A percentile compares a stretch with the other conserved stretches of the same genome.
Evolutionary conservation across 2,113 vertebrate species (phyloP).

Genomic region (Hucho hucho): DNA sequence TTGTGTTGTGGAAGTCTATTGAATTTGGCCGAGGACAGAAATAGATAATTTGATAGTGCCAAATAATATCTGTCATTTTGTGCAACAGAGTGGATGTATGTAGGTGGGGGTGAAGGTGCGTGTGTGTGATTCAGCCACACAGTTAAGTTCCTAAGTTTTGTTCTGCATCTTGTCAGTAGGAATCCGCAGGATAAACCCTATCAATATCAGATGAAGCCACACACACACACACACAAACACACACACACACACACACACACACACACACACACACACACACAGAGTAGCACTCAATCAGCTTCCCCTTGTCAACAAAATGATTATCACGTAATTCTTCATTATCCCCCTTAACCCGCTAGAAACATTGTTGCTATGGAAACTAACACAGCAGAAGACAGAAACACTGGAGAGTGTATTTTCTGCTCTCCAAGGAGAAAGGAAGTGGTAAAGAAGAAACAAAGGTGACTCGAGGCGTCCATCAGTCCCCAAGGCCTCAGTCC

Average conservation of each 20-base stretch:
- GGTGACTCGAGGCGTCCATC: neutral
- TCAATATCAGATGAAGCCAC: neutral
- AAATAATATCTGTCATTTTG: constrained; percentile 26
- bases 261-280: neutral
- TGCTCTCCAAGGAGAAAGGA: neutral
- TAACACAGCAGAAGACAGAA: constrained; percentile 23
- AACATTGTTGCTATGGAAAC: constrained; percentile 55
- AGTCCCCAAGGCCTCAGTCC: neutral
- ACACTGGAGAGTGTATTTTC: neutral
- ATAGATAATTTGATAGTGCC: constrained; percentile 9
- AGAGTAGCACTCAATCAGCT: neutral
- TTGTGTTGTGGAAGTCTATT: constrained; percentile 23
- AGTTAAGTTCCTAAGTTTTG: neutral
- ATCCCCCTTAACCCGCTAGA: neutral
- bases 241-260: neutral
- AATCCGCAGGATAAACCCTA: neutral
- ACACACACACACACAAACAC: no score
- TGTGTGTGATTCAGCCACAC: neutral
- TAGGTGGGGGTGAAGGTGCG: neutral
- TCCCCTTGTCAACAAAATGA: neutral
- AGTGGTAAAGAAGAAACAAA: neutral
- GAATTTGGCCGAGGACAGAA: constrained; percentile 11
- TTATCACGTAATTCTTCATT: neutral
- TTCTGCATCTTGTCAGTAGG: neutral
- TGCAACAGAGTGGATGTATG: neutral